Conservation (phyloP, 2,797 vertebrate genomes). For the Eulemur mongoz region DNA sequence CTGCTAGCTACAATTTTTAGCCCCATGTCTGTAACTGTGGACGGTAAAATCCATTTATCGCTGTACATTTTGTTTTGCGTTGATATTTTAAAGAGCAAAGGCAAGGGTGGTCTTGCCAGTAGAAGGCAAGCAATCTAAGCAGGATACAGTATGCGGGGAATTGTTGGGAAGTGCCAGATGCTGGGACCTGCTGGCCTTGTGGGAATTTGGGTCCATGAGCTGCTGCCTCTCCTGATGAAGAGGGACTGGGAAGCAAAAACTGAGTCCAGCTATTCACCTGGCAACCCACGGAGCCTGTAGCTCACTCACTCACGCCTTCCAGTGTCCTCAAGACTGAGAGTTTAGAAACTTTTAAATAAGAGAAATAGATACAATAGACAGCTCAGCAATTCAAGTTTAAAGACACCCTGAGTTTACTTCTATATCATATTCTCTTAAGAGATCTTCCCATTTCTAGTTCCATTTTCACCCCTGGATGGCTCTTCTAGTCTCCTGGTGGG, state of each 20-base stretch:
- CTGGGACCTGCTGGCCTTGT: neutral
- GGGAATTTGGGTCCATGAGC: neutral
- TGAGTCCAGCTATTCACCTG: too few species aligned
- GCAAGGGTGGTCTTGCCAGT: neutral
- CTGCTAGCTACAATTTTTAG: neutral
- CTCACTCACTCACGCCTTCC: neutral
- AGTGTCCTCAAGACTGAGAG: neutral
- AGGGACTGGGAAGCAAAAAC: neutral
- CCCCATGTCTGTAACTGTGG: neutral
- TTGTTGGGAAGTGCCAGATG: neutral
- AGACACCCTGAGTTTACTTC: neutral
- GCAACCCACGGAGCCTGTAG: neutral
- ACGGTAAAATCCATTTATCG: neutral
- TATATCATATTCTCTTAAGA: neutral
- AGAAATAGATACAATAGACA: neutral
- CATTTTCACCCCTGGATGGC: fast-evolving
- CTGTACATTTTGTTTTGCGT: neutral
- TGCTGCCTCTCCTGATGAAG: neutral
- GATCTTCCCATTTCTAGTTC: neutral
- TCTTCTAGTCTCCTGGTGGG: neutral
- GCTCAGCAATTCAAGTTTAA: neutral
- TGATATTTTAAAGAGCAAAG: neutral
- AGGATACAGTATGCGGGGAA: neutral
- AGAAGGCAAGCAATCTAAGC: neutral
- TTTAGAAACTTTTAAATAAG: neutral